Evolutionary conservation across 2,113 vertebrate genomes (phyloP).

Genomic region (Mixornis gularis): DNA sequence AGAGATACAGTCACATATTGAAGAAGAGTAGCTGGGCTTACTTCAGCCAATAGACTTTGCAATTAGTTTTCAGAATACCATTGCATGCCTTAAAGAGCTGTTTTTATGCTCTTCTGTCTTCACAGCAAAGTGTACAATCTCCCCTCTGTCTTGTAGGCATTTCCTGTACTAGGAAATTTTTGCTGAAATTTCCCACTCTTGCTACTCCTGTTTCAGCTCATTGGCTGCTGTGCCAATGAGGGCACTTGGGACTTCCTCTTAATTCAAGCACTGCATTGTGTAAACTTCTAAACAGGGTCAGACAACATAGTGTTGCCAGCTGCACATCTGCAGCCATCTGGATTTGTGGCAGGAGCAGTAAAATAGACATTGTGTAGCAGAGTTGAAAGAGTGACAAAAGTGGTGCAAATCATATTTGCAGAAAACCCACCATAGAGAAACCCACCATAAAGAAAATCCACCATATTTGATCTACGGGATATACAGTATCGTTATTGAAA

Average conservation of each 20-base stretch:
- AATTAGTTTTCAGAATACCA: slow-evolving; percentile 43
- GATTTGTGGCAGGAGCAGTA: slow-evolving; percentile 32
- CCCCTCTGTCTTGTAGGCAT: slow-evolving; percentile 53
- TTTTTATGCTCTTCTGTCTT: slow-evolving; percentile 52
- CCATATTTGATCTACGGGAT: not conserved
- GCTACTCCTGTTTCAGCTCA: slow-evolving; percentile 29
- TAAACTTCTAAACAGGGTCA: slow-evolving; percentile 50
- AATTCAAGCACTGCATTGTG: slow-evolving; percentile 58
- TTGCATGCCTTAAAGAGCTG: slow-evolving; percentile 45
- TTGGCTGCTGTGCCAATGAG: slow-evolving; percentile 39
- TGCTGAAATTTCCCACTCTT: slow-evolving; percentile 40
- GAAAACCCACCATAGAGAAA: not conserved
- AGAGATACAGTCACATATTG: not conserved
- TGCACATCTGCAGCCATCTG: slow-evolving; percentile 59
- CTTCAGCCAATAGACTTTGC: slow-evolving; percentile 4
- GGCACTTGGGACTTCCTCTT: slow-evolving; percentile 54
- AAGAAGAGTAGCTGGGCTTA: slow-evolving; percentile 25
- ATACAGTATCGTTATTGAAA: not conserved
- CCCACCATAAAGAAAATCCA: not conserved
- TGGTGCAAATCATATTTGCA: slow-evolving; percentile 22
- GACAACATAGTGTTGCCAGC: slow-evolving; percentile 55
- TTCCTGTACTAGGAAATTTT: slow-evolving; percentile 48
- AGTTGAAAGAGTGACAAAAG: slow-evolving; percentile 5
- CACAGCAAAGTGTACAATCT: slow-evolving; percentile 40
- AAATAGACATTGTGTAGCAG: slow-evolving; percentile 9